Conservation (phyloP, 2,113 vertebrate species). For the Phodopus roborovskii region DNA sequence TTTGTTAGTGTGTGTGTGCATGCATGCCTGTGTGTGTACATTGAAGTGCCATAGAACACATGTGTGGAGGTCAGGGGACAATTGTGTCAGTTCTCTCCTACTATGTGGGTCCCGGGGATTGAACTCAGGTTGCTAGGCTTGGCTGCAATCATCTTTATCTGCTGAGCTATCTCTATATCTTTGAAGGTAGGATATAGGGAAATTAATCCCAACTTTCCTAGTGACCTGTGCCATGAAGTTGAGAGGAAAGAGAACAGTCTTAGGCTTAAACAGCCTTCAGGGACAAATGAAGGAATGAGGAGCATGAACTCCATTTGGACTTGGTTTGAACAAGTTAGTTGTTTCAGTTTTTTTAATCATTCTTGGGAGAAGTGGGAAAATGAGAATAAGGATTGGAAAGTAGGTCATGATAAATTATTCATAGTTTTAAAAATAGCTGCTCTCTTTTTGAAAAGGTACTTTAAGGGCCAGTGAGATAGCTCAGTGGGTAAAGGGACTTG, state of each 20-base stretch:
- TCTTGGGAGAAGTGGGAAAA: background rate
- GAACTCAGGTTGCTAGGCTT: background rate
- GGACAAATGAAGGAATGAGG: slow-evolving; percentile 12
- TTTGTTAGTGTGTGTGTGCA: background rate
- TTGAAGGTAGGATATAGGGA: background rate
- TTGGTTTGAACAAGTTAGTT: slow-evolving; percentile 4
- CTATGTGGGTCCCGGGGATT: background rate
- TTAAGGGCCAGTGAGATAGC: background rate
- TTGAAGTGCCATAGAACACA: background rate
- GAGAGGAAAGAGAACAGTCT: background rate
- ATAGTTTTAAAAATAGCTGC: background rate
- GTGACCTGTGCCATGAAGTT: background rate
- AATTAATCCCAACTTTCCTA: background rate
- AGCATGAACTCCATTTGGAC: background rate
- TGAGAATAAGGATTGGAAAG: background rate
- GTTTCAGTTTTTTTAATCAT: background rate
- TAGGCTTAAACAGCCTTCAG: background rate
- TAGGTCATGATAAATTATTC: background rate
- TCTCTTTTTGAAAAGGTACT: background rate
- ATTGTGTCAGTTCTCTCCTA: background rate
- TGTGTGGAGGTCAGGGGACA: background rate
- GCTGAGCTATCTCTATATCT: background rate
- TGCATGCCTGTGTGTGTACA: background rate
- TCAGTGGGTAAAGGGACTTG: background rate
- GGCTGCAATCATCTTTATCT: background rate